phyloP scores from a whole-genome alignment of 2,888 invertebrate species.

The Drosophila macrospina region DNA sequence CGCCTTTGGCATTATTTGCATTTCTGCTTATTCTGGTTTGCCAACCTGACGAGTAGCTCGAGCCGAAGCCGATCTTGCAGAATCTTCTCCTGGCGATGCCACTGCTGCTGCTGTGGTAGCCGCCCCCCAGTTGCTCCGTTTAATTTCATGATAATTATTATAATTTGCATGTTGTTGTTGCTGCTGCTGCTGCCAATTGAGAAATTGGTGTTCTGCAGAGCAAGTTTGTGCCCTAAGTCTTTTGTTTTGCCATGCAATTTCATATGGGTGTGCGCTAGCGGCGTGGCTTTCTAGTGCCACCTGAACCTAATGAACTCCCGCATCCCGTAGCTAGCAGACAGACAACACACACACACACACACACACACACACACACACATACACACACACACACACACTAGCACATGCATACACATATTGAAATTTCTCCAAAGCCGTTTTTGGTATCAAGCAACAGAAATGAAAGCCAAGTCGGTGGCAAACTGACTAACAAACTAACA shows the following conservation, averaged over 20 bases:
- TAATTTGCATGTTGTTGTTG: conserved; percentile 58
- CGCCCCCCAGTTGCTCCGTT: conserved; percentile 47
- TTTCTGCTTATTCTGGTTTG: conserved; percentile 70
- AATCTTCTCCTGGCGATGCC: conserved; percentile 7
- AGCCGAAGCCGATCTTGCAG: conserved; percentile 17
- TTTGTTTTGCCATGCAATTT: conserved; percentile 52
- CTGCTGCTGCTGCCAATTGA: conserved; percentile 47
- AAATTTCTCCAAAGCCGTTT: conserved; percentile 78
- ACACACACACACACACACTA: conserved; percentile 5
- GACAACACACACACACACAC: conserved; percentile 23
- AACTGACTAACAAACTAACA: conserved; percentile 10
- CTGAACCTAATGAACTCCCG: conserved; percentile 69
- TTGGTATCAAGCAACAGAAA: conserved; percentile 74
- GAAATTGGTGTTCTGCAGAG: conserved; percentile 56
- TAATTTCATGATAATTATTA: conserved; percentile 70
- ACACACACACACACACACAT: conserved; percentile 16
- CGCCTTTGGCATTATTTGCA: conserved; percentile 73
- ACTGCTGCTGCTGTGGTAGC: conserved; percentile 38
- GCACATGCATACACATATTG: conserved; percentile 33
- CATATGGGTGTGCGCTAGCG: conserved; percentile 17
- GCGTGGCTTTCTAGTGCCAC: conserved; percentile 57
- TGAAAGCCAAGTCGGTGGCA: conserved; percentile 65
- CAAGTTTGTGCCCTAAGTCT: conserved; percentile 68
- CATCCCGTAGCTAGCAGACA: conserved; percentile 62
- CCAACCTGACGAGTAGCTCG: conserved; percentile 30